Base-by-base conservation (phyloP, 2,888 invertebrate genomes). In the Therioaphis trifolii region DNA sequence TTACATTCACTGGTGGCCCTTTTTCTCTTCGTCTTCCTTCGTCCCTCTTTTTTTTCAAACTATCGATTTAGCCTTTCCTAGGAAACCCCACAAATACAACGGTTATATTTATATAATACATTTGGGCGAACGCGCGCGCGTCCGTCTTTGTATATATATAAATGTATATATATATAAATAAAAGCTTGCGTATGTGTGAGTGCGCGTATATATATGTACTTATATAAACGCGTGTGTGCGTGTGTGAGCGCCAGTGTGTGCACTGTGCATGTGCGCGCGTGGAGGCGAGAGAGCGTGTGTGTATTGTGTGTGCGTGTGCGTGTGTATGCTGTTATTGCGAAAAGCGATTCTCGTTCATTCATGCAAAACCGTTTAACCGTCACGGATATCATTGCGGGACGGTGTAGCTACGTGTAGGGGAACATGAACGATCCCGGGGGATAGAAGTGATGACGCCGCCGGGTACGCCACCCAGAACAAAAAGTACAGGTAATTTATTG, bases 381-480 rank as follows among this genome's bases (percentile, higher is more conserved):
- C 49, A 43, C 71, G 71, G 27, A 80, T 43, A 63, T 74, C 63
- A 29, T n/a, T 74, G 52, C 63, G 63, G 35, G 24, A 82, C 52
- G 63, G 63, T 52, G 63, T 74, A 82, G 82, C 74, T 49, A 35
- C 66, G 74, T 58, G 24, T 21, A 74, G 63, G 82, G 63, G 74
- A 74, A 66, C 82, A 82, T 82, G 82, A 74, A 49, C 49, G 82
- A 82, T 74, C 82, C 82, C 82, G 82, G 82, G 74, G 82, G 82
- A 66, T 74, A 82, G 43, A 82, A 63, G 82, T n/a, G 63, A 82
- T 82, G 82, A 82, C 82, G 82, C 82, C 82, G 82, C 82, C 82
- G 74, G 82, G 82, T 74, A 82, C 82, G 72, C 82, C 82, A 7
- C 82, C 82, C 61, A 82, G 35, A 82, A 61, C 49, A 0, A 82